A percentile compares a stretch with the other conserved stretches of the same genome.
phyloP scores from a whole-genome alignment of 2,888 invertebrate genomes.

The Xanthia togata region DNA sequence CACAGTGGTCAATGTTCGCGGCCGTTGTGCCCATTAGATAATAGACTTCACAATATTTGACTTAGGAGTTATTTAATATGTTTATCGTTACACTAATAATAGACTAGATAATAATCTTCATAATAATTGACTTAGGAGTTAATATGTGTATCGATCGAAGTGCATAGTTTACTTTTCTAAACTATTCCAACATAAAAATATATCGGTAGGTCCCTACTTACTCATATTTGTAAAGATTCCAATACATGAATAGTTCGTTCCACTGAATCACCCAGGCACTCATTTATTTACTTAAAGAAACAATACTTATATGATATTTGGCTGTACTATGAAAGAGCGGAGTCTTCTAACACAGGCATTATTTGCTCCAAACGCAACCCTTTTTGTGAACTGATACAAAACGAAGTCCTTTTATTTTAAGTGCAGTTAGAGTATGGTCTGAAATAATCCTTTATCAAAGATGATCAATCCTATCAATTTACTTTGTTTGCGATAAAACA shows the following conservation, averaged over 20 bases:
- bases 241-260: not conserved
- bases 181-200: not conserved
- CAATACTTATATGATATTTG: too few relatives aligned
- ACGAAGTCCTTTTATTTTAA: slow-evolving; percentile 1
- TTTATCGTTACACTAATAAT: too few relatives aligned
- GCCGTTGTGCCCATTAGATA: slow-evolving; percentile 54
- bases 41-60: slow-evolving; percentile 35
- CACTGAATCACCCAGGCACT: not conserved
- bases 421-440: not conserved
- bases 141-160: slow-evolving; percentile 11
- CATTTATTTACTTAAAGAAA: not conserved
- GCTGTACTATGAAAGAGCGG: not conserved
- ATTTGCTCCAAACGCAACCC: not conserved
- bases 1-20: slow-evolving; percentile 51
- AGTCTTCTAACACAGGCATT: not conserved
- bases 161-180: slow-evolving; percentile 24
- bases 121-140: slow-evolving; percentile 29
- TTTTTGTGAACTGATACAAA: not conserved
- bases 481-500: not conserved
- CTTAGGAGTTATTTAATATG: not conserved
- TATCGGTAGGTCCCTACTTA: not conserved
- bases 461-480: not conserved
- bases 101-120: slow-evolving; percentile 51
- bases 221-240: not conserved
- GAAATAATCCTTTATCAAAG: slow-evolving; percentile 13